Percentiles rank a stretch among this genome's conserved stretches.
Conservation (phyloP, 2,888 invertebrate genomes). For the Caenorhabditis zanzibari region DNA sequence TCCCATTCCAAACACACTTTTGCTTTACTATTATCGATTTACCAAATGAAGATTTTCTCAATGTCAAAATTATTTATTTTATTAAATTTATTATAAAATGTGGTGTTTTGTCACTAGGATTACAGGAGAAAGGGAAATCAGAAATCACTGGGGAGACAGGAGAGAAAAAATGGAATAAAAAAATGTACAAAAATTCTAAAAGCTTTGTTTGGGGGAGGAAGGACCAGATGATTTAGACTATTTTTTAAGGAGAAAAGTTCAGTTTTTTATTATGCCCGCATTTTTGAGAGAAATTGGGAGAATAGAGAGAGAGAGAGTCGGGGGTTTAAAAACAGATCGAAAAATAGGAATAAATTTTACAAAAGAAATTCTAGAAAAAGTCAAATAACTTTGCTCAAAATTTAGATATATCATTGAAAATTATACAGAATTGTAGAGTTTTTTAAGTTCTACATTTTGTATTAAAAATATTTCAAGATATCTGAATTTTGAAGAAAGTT, state of each 20-base stretch:
- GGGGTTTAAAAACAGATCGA: not conserved
- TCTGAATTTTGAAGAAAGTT: too few species aligned
- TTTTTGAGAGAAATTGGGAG: slow-evolving; percentile 22
- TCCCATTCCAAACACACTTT: slow-evolving; percentile 7
- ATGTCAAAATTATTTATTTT: not conserved
- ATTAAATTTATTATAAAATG: not conserved
- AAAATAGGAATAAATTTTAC: not conserved
- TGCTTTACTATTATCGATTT: not conserved
- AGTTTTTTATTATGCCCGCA: slow-evolving; percentile 35
- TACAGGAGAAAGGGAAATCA: slow-evolving; percentile 5
- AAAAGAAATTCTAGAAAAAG: too few species aligned
- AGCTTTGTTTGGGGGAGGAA: slow-evolving; percentile 17
- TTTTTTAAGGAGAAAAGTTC: slow-evolving; percentile 1
- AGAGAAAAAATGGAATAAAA: slow-evolving; percentile 29
- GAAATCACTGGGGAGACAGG: slow-evolving; percentile 45
- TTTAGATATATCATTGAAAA: too few species aligned
- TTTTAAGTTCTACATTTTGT: not conserved
- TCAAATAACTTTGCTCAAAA: too few species aligned
- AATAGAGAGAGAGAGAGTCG: slow-evolving; percentile 31
- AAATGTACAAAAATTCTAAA: slow-evolving; percentile 24
- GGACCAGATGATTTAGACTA: slow-evolving; percentile 27
- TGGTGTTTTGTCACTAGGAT: slow-evolving; percentile 46
- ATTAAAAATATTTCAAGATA: too few species aligned
- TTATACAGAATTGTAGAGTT: too few species aligned
- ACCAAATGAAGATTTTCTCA: not conserved